These are phyloP conservation scores for Epinephelus lanceolatus DNA, from an alignment of 2,113 vertebrate genomes.

Conservation along the genomic window DNA sequence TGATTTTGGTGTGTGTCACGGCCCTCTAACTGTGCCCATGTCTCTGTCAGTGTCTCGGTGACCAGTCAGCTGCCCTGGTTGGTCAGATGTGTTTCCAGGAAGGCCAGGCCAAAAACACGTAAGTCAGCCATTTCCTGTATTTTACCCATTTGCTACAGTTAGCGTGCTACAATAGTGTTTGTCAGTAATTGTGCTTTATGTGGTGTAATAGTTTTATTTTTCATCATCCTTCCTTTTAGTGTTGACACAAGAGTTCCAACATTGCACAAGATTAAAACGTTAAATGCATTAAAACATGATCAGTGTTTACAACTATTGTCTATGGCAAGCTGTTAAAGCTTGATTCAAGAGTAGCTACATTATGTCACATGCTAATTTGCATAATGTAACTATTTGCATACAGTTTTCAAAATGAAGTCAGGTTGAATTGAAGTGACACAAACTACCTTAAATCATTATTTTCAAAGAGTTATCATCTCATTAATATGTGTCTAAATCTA, in stretches of 20 bases:
- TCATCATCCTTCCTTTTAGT: neutral
- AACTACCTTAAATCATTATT: too few relatives aligned
- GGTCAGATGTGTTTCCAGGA: slow-evolving; percentile 97
- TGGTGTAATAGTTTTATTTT: neutral
- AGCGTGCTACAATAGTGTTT: too few relatives aligned
- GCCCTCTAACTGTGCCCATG: neutral
- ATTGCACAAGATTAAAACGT: too few relatives aligned
- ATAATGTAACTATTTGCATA: neutral
- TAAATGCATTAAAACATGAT: neutral
- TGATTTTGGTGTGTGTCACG: neutral
- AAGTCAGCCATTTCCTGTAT: slow-evolving; percentile 61
- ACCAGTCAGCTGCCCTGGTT: slow-evolving; percentile 96
- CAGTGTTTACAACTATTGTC: neutral
- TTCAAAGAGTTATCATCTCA: too few relatives aligned
- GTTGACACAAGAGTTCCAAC: neutral
- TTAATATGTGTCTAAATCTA: too few relatives aligned
- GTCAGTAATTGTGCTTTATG: neutral
- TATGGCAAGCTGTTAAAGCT: neutral
- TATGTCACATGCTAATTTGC: neutral
- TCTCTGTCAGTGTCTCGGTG: slow-evolving; percentile 93
- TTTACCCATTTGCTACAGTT: neutral
- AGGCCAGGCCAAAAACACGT: slow-evolving; percentile 99
- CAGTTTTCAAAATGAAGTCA: too few relatives aligned
- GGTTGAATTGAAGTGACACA: neutral
- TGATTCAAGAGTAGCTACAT: neutral